Conservation (phyloP, 2,113 vertebrate genomes). For the Pterocles gutturalis region DNA sequence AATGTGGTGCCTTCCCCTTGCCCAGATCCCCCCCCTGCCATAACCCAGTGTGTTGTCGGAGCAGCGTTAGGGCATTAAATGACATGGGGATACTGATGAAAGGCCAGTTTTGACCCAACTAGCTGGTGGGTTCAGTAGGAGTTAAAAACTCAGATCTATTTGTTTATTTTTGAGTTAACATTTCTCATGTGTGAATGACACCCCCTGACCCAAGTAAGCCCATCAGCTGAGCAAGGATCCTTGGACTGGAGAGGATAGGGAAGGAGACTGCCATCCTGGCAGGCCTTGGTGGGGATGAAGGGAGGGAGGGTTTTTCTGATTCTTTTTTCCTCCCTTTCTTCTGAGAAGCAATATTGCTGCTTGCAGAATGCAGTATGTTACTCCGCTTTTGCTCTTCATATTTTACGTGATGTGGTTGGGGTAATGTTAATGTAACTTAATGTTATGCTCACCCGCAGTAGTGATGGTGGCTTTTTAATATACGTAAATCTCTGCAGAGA, state of each 20-base stretch:
- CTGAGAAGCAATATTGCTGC: neutral
- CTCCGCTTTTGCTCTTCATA: neutral
- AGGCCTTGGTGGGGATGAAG: neutral
- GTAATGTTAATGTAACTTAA: neutral
- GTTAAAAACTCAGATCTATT: neutral
- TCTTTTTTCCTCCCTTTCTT: neutral
- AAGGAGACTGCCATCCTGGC: neutral
- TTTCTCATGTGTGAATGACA: neutral
- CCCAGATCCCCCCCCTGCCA: too few relatives aligned
- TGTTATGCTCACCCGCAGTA: neutral
- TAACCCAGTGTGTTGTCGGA: fast-evolving
- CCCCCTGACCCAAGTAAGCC: neutral
- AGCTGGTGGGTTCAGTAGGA: neutral
- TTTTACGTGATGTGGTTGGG: neutral
- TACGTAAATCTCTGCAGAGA: neutral
- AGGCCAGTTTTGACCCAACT: neutral
- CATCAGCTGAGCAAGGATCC: neutral
- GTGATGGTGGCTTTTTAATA: neutral
- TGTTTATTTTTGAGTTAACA: neutral
- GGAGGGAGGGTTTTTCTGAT: neutral
- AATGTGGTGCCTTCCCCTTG: neutral
- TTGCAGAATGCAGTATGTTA: neutral
- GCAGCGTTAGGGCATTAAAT: neutral
- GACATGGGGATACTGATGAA: neutral
- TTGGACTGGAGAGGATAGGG: neutral